Base-by-base conservation (phyloP, 2,888 invertebrate genomes). In the Dynastes grantii region DNA sequence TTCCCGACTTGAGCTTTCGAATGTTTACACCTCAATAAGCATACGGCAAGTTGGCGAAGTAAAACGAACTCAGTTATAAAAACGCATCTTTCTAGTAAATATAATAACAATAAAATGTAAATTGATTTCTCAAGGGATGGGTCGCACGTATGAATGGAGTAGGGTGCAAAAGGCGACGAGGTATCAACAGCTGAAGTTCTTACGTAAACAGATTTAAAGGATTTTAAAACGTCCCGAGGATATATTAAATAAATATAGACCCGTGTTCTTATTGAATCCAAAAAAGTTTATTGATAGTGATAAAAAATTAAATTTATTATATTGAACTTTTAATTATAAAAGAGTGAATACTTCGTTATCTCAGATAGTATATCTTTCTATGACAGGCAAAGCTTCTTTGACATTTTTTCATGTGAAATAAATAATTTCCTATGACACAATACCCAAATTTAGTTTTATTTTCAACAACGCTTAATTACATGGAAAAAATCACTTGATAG, bases 61-160 rank as follows among this genome's bases (percentile, higher is more conserved):
- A 81, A 84, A 81, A 81, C 81, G 82, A 82, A 81, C 83, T 85
- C 84, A 73, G 73, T 73, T 73, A 73, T 73, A 73, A 73, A 85
- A 85, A 86, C 77, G 80, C 85, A 84, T 87, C 85, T 87, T 87
- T 86, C 85, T 83, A 87, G 87, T 88, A 87, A 87, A 88, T 87
- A 87, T 87, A 87, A 88, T 87, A 88, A 87, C 87, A 88, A 88
- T 88, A 88, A 88, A 88, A 87, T 86, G 85, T 83, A 87, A 88
- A 88, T 88, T 88, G 88, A 88, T 88, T 87, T 88, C 87, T 87
- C 88, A 87, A 86, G 87, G 87, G 87, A 86, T 85, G 85, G 85
- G 81, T 58, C 40, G 58, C 22, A 68, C 49, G 51, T 73, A 73
- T 58, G 22, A 29, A 58, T 73, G 58, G 8, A 2, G 58, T 58